Base-by-base conservation (phyloP, 2,888 invertebrate genomes). In the Calliopum simillimum region DNA sequence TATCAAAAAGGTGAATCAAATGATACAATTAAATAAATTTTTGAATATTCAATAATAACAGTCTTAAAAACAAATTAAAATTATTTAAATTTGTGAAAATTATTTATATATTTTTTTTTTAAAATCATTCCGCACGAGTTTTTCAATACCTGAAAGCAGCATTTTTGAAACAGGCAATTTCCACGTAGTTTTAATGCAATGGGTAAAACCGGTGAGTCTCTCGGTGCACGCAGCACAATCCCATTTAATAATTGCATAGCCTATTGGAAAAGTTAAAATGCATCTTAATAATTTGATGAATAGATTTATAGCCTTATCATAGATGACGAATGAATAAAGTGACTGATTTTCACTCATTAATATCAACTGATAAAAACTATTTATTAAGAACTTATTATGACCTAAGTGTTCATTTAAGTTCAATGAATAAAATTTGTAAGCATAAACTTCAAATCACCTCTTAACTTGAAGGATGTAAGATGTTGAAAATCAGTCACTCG, bases 151-250 rank as follows among this genome's bases (percentile, higher is more conserved):
- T 74, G 64, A 51, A 76, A 74, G 53, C 21, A 64, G 41, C 67
- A 70, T 5, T 67, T 55, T 53, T 69, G 61, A 62, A 71, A 74
- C 49, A 43, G 68, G 19, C 58, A 67, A 16, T 61, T 63, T 23
- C 75, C 75, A 8, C 76, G 70, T 4, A 73, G n/a, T n/a, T 67
- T 75, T 47, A 76, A 64, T 43, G 76, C 74, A 43, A 49, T 56
- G 12, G 69, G 16, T n/a, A 75, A 67, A 21, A 69, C 59, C 8
- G 59, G 44, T 1, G 66, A 74, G 33, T 75, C 71, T 14, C 68
- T 74, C 3, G 76, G 74, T 12, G 73, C 41, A 11, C 72, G 71
- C 46, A 75, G 11, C 25, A 76, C 67, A 23, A 76, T 59, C 8
- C 44, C 64, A 51, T 74, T 74, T 13, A 58, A 43, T 16, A 51